A percentile compares a stretch with the other conserved stretches of the same genome.
phyloP scores from a whole-genome alignment of 2,113 vertebrate genomes.

The Podilymbus podiceps region DNA sequence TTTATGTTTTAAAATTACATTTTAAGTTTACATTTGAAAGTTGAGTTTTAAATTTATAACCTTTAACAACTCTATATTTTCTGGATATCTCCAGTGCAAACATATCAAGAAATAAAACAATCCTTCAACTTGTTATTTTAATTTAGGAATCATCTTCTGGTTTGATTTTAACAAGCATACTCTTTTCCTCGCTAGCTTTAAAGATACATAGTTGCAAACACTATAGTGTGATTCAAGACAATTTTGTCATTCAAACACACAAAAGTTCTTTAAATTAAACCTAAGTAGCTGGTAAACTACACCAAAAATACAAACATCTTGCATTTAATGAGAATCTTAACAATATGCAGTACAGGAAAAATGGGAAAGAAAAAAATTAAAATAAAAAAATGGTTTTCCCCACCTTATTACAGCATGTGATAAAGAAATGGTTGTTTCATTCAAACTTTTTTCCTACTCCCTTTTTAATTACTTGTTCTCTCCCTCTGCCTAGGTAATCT shows the following conservation, averaged over 20 bases:
- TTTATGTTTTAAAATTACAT: not conserved
- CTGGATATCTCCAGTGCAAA: not conserved
- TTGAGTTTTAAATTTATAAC: not conserved
- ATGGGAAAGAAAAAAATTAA: not conserved
- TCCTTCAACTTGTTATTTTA: not conserved
- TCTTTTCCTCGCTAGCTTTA: not conserved
- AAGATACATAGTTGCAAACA: not conserved
- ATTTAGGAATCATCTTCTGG: not conserved
- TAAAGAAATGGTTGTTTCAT: not conserved
- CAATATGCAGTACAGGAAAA: not conserved
- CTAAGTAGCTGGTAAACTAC: not conserved
- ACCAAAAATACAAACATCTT: not conserved
- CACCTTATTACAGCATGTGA: not conserved
- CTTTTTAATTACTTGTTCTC: not conserved
- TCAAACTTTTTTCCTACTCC: not conserved
- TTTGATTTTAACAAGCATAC: not conserved
- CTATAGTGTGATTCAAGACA: not conserved
- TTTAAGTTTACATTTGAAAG: not conserved
- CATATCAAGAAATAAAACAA: not conserved
- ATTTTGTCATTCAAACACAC: not conserved
- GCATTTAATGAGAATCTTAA: not conserved
- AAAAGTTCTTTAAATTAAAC: not conserved
- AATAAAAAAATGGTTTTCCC: not conserved
- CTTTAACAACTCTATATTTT: not conserved
- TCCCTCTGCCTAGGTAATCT: not conserved